phyloP scores from a whole-genome alignment of 2,888 invertebrate genomes.

The Masnerella sp. region DNA sequence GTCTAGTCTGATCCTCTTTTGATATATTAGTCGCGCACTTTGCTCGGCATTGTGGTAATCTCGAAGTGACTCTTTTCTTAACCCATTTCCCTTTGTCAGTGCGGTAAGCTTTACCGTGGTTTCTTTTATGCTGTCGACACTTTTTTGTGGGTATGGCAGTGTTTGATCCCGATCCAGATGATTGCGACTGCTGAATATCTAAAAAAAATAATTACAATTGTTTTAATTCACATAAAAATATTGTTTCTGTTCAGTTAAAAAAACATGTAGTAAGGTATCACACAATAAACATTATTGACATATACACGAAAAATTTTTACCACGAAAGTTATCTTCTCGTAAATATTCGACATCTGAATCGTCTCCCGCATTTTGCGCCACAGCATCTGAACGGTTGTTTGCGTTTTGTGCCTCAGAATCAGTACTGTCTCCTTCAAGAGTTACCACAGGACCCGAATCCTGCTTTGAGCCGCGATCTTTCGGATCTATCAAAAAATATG shows the following conservation, averaged over 20 bases:
- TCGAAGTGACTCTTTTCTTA: not conserved
- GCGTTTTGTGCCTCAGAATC: conserved; percentile 15
- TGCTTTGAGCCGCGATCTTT: conserved; percentile 1
- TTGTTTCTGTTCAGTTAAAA: conserved; percentile 14
- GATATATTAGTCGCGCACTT: conserved; percentile 15
- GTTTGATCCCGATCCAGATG: conserved; percentile 10
- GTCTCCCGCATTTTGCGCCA: conserved; percentile 12
- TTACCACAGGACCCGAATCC: conserved; percentile 4
- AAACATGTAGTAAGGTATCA: conserved; percentile 6
- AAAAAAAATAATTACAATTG: conserved; percentile 5
- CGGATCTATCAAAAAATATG: conserved; percentile 1
- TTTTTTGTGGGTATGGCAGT: not conserved
- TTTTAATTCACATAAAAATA: conserved; percentile 19
- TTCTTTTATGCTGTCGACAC: conserved; percentile 7
- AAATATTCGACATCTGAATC: conserved; percentile 11
- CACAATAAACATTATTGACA: conserved; percentile 9
- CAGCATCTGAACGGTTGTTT: not conserved
- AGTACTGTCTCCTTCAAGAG: conserved; percentile 2
- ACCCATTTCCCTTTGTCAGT: conserved; percentile 18
- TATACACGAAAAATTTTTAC: too few relatives aligned
- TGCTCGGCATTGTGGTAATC: conserved; percentile 8
- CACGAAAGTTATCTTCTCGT: conserved; percentile 12
- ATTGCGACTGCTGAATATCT: conserved; percentile 8
- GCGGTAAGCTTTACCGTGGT: conserved; percentile 15
- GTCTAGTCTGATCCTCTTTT: conserved; percentile 18